Base-by-base conservation (phyloP, 2,888 invertebrate genomes). In the Leucoptera coffeella region DNA sequence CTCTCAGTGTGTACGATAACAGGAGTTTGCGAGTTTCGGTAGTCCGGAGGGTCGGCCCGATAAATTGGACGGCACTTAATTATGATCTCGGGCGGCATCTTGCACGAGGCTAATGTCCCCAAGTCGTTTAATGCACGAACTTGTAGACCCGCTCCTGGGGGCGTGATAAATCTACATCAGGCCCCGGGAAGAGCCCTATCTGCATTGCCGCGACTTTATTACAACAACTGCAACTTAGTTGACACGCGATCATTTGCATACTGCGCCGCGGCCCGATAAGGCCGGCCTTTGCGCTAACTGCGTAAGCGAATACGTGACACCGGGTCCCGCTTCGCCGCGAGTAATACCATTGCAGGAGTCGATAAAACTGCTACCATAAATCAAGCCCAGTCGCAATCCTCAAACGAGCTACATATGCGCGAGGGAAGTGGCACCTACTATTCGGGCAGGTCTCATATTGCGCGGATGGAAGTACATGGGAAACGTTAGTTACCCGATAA, bases 31-130 rank as follows among this genome's bases (percentile, higher is more conserved):
- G 61, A 56, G 58, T 57, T 62, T 61, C 65, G 64, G 56, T 42
- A 39, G 49, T 55, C 50, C 57, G 47, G 52, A 54, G 62, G 65
- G 64, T 62, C 65, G 62, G 50, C 46, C 67, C 69, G 61, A 69
- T 69, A 69, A 67, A 69, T 69, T 64, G 67, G 65, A 60, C 60
- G 62, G 62, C 65, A 67, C 64, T 69, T 69, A 69, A 69, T 69
- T 69, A 69, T 65, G 67, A 69, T 67, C 65, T 65, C 56, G 65
- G 61, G 61, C 60, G 64, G 69, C 67, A 67, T 67, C 65, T 69
- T 67, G 67, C 67, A 65, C 51, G 53, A 58, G 59, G 61, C 64
- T 67, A 67, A 67, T 67, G 65, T 62, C 54, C 60, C 64, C 57
- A 61, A 65, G 48, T 67, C 64, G 64, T 67, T 65, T 65, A 67